Percentiles rank a stretch among this genome's conserved stretches.
Evolutionary conservation across 2,888 invertebrate species (phyloP).

Genomic region (Leptura quadrifasciata): DNA sequence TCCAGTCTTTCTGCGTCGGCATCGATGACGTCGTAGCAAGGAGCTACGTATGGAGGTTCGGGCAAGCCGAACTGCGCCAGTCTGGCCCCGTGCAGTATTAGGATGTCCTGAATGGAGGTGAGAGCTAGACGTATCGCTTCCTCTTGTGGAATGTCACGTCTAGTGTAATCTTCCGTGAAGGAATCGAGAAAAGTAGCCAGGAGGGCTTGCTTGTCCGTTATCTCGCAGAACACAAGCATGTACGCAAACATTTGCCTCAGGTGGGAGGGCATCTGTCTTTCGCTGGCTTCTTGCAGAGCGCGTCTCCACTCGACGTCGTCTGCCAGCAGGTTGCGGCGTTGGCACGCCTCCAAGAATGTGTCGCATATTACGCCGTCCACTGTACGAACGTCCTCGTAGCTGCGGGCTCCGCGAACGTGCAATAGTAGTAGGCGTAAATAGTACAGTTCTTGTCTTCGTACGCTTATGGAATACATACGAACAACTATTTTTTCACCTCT

Average conservation of each 20-base stretch:
- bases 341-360: slow-evolving; percentile 2
- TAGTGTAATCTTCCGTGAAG: neutral
- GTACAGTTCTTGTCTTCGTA: slow-evolving; percentile 11
- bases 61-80: slow-evolving; percentile 4
- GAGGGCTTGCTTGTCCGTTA: neutral
- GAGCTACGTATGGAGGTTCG: neutral
- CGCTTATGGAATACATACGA: slow-evolving; percentile 15
- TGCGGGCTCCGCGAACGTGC: slow-evolving; percentile 13
- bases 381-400: too few species aligned
- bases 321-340: neutral
- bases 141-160: neutral
- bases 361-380: slow-evolving; percentile 11
- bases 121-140: neutral
- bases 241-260: neutral
- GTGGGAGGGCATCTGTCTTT: neutral
- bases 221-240: neutral
- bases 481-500: neutral
- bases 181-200: neutral
- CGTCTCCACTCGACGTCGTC: slow-evolving; percentile 17
- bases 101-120: neutral
- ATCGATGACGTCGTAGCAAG: neutral
- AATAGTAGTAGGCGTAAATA: slow-evolving; percentile 16
- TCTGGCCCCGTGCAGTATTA: neutral
- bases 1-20: neutral
- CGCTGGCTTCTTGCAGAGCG: neutral